Evolutionary conservation across 1,140 invertebrate species (phyloP).

Genomic region (Lepidurus arcticus): DNA sequence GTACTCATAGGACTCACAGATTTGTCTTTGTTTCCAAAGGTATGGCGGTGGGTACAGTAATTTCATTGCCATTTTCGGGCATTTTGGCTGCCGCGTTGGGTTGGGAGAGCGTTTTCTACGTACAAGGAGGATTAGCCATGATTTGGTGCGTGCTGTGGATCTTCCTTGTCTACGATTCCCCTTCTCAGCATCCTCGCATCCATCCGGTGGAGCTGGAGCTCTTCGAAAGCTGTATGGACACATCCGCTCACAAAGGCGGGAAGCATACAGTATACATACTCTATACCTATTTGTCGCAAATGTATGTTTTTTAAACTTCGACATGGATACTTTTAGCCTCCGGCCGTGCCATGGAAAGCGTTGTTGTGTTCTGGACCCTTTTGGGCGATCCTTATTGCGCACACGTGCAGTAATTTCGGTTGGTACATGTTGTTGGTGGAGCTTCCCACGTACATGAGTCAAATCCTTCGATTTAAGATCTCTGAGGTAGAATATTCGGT

Average conservation of each 20-base stretch:
- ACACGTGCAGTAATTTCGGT: conserved; percentile 86
- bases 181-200: conserved; percentile 78
- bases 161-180: conserved; percentile 74
- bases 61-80: conserved; percentile 74
- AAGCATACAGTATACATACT: background rate
- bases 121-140: conserved; percentile 67
- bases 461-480: conserved; percentile 79
- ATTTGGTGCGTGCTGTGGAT: conserved; percentile 82
- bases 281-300: background rate
- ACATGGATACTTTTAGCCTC: conserved; percentile 48
- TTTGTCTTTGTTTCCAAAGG: conserved; percentile 48
- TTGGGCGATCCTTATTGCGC: conserved; percentile 85
- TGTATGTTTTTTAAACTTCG: background rate
- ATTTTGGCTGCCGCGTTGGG: conserved; percentile 68
- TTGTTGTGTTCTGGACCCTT: conserved; percentile 76
- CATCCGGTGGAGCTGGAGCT: conserved; percentile 59
- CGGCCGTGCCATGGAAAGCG: conserved; percentile 68
- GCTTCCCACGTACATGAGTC: conserved; percentile 88
- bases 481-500: conserved; percentile 60
- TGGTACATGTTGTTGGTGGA: conserved; percentile 92
- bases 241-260: background rate
- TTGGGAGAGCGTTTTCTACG: conserved; percentile 79
- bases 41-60: conserved; percentile 71
- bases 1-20: background rate
- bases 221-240: conserved; percentile 22